Base-by-base conservation (phyloP, 2,113 vertebrate genomes). In the Marmota flaviventris region DNA sequence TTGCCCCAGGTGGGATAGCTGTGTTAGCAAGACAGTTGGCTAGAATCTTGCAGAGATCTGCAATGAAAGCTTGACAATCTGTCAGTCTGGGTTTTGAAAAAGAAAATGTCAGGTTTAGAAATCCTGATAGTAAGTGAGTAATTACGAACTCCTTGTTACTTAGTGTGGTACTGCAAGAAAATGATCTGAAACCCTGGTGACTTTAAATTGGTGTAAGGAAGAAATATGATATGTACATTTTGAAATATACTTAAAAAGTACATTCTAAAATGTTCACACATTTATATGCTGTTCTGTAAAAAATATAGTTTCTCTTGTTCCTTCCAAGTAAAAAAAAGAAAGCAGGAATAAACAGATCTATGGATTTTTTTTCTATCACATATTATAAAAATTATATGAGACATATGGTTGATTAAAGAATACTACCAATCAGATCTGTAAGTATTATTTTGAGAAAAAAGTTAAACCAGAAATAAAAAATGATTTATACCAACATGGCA, bases 1-100 rank as follows among this genome's bases (percentile, higher is more conserved):
- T 96, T 97, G 96, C 94, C 96, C 81, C 72, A 87, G 82, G 95
- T 79, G 83, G 76, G 76, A 95, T 91, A 97, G 88, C 93, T 94
- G 94, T 78, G 63, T 90, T 70, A 87, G n/a, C 3, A 56, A 93
- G 73, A 93, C 0, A 29, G 51, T 88, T 94, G 95, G 97, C 83
- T 27, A 82, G 89, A 91, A 69, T 90, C 67, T 91, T 93, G 51
- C 27, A 86, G 61, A 94, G 3, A 37, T 7, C 51, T 25, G 51
- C 11, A 37, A 37, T n/a, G 67, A 89, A 94, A 95, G 32, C 67
- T 51, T 93, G 69, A 53, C 95, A 97, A 78, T 95, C 96, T 97
- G 92, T 89, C 69, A 89, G 34, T 86, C 69, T 96, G 73, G 88
- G 48, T 91, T 98, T 90, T 69, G 73, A 95, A 96, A 63, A 63